Conservation (phyloP, 2,797 vertebrate species). For the Crenuchus spilurus region DNA sequence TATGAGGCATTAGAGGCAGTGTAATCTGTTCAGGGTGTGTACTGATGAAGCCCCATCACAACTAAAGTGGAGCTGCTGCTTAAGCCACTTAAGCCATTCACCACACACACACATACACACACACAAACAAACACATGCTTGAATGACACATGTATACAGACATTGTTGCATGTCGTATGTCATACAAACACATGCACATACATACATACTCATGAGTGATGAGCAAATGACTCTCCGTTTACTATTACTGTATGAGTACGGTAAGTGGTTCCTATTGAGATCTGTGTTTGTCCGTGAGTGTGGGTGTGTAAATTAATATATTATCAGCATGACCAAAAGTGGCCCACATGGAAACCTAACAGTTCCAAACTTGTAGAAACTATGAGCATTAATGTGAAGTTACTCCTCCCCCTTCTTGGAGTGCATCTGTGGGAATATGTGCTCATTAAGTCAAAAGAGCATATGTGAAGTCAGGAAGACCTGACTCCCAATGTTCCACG, state of each 20-base stretch:
- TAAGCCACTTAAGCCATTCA: conserved; percentile 68
- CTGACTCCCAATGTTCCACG: too few relatives aligned
- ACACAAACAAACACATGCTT: conserved; percentile 18
- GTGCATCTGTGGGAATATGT: too few relatives aligned
- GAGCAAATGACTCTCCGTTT: not conserved
- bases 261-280: not conserved
- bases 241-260: not conserved
- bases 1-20: conserved; percentile 84
- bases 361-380: too few relatives aligned
- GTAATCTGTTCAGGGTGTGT: conserved; percentile 77
- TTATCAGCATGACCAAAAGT: not conserved
- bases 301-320: not conserved
- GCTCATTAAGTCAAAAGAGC: too few relatives aligned
- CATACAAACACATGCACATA: not conserved
- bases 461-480: too few relatives aligned
- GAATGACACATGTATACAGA: not conserved
- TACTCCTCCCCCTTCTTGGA: too few relatives aligned
- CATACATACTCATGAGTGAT: not conserved
- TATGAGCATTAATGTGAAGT: too few relatives aligned
- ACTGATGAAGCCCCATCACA: conserved; percentile 65
- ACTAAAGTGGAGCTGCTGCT: conserved; percentile 60
- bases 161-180: not conserved
- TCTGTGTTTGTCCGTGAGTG: not conserved
- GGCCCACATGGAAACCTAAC: too few relatives aligned
- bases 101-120: conserved; percentile 44